phyloP scores from a whole-genome alignment of 2,888 invertebrate species.

The Hydrotaea diabolus region DNA sequence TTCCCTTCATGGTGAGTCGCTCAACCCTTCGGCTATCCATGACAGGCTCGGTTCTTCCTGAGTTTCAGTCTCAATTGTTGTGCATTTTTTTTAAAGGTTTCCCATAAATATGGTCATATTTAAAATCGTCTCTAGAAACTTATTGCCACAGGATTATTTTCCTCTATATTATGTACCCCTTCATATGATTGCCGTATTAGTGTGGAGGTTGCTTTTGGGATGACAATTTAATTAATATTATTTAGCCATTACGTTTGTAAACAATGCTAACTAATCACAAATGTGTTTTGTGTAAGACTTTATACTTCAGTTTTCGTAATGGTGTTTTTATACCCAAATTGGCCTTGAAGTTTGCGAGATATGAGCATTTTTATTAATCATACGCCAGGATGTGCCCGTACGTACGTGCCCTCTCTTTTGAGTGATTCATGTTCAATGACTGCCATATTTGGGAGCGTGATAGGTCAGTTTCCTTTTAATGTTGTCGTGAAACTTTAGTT shows the following conservation, averaged over 20 bases:
- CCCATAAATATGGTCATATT: slow-evolving; percentile 11
- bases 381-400: neutral
- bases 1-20: neutral
- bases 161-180: too few relatives aligned
- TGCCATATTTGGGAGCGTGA: too few relatives aligned
- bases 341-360: neutral
- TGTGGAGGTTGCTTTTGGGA: neutral
- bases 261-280: neutral
- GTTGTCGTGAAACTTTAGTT: too few relatives aligned
- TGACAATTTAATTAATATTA: slow-evolving; percentile 4
- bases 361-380: neutral
- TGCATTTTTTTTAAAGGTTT: neutral
- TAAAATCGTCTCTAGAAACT: slow-evolving; percentile 16
- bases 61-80: neutral
- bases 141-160: too few relatives aligned
- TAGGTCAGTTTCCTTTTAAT: too few relatives aligned
- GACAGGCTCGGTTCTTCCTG: neutral
- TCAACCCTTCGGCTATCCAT: neutral
- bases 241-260: neutral
- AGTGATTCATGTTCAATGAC: too few relatives aligned
- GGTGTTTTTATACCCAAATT: neutral
- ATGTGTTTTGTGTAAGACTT: neutral
- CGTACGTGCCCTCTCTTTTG: too few relatives aligned
- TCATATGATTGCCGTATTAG: neutral
- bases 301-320: neutral